Conservation (phyloP, 2,888 invertebrate species). For the Apamea epomidion region DNA sequence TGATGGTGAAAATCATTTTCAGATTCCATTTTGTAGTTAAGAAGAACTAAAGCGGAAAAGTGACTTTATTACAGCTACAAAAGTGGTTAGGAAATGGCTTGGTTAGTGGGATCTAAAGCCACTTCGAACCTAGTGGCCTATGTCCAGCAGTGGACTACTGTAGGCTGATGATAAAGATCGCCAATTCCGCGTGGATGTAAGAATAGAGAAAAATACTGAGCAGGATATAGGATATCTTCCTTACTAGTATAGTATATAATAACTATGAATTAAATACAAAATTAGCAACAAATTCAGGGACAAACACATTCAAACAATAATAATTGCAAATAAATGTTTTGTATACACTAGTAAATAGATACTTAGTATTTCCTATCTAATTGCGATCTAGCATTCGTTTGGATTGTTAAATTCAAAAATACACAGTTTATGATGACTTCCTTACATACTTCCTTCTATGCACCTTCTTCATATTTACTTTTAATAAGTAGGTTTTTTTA, state of each 20-base stretch:
- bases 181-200: too few relatives aligned
- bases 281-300: conserved; percentile 32
- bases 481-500: not conserved
- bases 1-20: too few relatives aligned
- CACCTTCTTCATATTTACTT: not conserved
- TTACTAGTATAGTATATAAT: not conserved
- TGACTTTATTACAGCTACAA: too few relatives aligned
- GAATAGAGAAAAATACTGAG: not conserved
- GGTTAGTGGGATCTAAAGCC: too few relatives aligned
- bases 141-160: not conserved
- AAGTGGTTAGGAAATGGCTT: too few relatives aligned
- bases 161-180: not conserved
- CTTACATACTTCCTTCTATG: conserved; percentile 5
- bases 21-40: too few relatives aligned
- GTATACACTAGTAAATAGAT: not conserved
- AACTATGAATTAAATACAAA: conserved; percentile 1
- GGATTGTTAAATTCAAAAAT: not conserved
- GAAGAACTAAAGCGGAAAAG: too few relatives aligned
- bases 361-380: conserved; percentile 28
- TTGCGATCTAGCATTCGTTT: conserved; percentile 21
- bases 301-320: not conserved
- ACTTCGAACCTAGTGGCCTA: not conserved
- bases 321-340: conserved; percentile 5
- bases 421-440: not conserved
- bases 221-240: not conserved